Base-by-base conservation (phyloP, 2,888 invertebrate species). In the Labia minor region DNA sequence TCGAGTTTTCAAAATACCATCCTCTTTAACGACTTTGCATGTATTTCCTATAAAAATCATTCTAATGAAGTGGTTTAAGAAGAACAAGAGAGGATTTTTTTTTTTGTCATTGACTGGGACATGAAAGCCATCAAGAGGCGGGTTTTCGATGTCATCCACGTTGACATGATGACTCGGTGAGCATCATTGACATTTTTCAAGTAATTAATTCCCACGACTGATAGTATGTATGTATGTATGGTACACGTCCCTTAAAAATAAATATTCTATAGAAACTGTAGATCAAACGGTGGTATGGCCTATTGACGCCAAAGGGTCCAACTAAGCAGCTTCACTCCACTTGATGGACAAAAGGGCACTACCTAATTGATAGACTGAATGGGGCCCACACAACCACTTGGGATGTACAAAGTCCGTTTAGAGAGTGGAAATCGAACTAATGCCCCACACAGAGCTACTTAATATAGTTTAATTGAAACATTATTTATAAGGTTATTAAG, bases 171-270 rank as follows among this genome's bases (percentile, higher is more conserved):
- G 49, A 49, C 49, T 49, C 49, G n/a, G 49, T 49, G 49, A 49
- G 49, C 49, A 49, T 49, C 49, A 49, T 49, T 49, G 49, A 49
- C 49, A 49, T 49, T 49, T 26, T 49, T 49, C 49, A 49, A 49
- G 49, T 49, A 49, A 49, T 49, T 49, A 49, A 49, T 49, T 49
- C 49, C 49, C 49, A 49, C 49, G 49, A 49, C 14, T 49, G 49
- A 49, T 49, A 49, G 49, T 49, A 49, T 49, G 49, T 49, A 49
- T 49, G 3, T 2, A 49, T 49, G 49, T 2, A 49, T 49, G 49
- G 49, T 49, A 11, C 49, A 16, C 3, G 49, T 49, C 49, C 49
- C 49, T 49, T 4, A 49, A 49, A 26, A 49, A 49, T 49, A 49
- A 49, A 49, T 49, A 49, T 49, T 49, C 49, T 49, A 49, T 49